A percentile compares a stretch with the other conserved stretches of the same genome.
Conservation (phyloP, 2,797 vertebrate genomes). For the Fratercula arctica region DNA sequence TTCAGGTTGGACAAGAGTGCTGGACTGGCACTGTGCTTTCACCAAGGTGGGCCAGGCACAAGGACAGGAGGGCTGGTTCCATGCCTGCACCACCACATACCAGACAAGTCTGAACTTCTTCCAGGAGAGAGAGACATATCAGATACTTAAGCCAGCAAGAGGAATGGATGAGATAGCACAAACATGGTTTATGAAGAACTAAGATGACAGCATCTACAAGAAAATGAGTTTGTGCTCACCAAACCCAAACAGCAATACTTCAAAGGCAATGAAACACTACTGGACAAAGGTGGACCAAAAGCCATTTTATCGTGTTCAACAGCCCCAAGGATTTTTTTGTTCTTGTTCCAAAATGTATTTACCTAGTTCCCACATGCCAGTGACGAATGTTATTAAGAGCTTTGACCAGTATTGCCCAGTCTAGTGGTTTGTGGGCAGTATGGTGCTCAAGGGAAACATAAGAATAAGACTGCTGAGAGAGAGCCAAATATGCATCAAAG, state of each 20-base stretch:
- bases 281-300: not conserved
- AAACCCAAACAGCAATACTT: not conserved
- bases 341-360: constrained; percentile 34
- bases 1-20: not conserved
- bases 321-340: constrained; percentile 7
- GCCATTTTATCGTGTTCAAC: constrained; percentile 3
- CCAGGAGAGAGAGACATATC: not conserved
- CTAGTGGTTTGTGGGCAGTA: constrained; percentile 23
- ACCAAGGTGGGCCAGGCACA: not conserved
- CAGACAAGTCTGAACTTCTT: not conserved
- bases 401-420: not conserved
- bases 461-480: not conserved
- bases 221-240: not conserved
- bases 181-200: not conserved
- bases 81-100: not conserved
- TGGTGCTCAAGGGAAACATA: not conserved
- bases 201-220: not conserved
- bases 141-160: not conserved
- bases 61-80: not conserved
- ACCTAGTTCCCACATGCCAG: not conserved
- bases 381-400: constrained; percentile 1
- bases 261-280: not conserved
- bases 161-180: not conserved
- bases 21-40: not conserved
- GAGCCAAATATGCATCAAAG: constrained; percentile 5